Evolutionary conservation across 2,113 vertebrate species (phyloP).

Genomic region (Halcyon senegalensis): DNA sequence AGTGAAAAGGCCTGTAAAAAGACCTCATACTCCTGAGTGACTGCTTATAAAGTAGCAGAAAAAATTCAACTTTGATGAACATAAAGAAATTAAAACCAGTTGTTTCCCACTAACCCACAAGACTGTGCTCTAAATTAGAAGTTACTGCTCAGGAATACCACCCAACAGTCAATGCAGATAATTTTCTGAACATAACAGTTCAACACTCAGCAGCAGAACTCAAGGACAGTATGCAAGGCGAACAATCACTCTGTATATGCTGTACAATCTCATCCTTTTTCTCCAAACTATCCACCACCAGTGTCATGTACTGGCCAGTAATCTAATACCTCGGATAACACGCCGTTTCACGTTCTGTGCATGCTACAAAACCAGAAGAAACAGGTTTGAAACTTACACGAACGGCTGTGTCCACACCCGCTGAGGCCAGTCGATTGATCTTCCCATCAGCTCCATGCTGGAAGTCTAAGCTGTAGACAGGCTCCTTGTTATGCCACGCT

Average conservation of each 20-base stretch:
- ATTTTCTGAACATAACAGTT: not conserved
- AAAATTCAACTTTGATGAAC: not conserved
- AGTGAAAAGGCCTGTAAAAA: not conserved
- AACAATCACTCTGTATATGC: not conserved
- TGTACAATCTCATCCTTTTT: not conserved
- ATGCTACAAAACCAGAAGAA: rapidly evolving
- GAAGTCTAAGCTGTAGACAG: constrained; percentile 96
- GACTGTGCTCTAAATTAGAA: not conserved
- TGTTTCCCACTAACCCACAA: not conserved
- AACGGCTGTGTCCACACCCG: constrained; percentile 92
- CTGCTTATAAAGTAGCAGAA: not conserved
- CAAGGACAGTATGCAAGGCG: no score
- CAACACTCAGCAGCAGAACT: not conserved
- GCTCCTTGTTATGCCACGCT: constrained; percentile 97
- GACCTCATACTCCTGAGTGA: not conserved
- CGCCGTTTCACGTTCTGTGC: no score
- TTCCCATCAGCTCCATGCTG: constrained; percentile 84
- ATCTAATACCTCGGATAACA: rapidly evolving
- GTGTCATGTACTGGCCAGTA: rapidly evolving
- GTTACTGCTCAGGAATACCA: not conserved
- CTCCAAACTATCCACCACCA: not conserved
- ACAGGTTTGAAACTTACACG: constrained; percentile 73
- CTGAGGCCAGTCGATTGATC: constrained; percentile 88
- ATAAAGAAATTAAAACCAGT: not conserved
- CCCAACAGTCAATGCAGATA: not conserved